Evolutionary conservation across 2,113 vertebrate species (phyloP).

Genomic region (Saccopteryx leptura): DNA sequence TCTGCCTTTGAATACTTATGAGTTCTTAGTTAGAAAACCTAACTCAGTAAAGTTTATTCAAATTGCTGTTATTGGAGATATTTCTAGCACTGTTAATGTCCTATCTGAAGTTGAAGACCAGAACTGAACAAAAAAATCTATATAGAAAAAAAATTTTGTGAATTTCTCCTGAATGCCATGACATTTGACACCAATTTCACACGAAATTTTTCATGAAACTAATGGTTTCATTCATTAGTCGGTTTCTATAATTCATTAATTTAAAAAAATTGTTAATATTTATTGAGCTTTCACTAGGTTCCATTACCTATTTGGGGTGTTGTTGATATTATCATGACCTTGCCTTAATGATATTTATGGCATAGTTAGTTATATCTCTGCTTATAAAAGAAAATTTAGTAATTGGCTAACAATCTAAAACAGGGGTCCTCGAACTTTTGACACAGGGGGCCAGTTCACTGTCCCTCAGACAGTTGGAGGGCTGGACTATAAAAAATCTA

Average conservation of each 20-base stretch:
- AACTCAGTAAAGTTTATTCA: neutral
- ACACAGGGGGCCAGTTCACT: too few species aligned
- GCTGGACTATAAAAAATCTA: too few species aligned
- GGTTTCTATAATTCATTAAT: neutral
- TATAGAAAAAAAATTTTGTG: neutral
- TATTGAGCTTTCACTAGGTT: neutral
- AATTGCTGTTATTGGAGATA: slow-evolving; percentile 1
- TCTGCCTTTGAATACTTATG: slow-evolving; percentile 24
- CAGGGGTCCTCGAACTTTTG: too few species aligned
- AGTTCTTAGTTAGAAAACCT: slow-evolving; percentile 13
- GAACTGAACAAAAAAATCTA: neutral
- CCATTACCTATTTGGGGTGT: neutral
- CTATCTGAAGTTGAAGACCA: neutral
- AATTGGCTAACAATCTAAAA: neutral
- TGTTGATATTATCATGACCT: neutral
- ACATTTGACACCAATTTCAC: neutral
- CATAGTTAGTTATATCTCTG: neutral
- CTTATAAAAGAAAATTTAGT: neutral
- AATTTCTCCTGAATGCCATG: neutral
- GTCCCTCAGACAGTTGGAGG: too few species aligned
- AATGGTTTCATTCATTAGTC: neutral
- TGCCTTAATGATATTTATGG: neutral
- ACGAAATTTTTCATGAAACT: neutral
- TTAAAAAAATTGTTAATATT: neutral
- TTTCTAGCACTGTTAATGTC: neutral